Evolutionary conservation across 2,113 vertebrate species (phyloP), one percentile per base, ranked within the genome.

Genomic region (Muntiacus muntjak): DNA sequence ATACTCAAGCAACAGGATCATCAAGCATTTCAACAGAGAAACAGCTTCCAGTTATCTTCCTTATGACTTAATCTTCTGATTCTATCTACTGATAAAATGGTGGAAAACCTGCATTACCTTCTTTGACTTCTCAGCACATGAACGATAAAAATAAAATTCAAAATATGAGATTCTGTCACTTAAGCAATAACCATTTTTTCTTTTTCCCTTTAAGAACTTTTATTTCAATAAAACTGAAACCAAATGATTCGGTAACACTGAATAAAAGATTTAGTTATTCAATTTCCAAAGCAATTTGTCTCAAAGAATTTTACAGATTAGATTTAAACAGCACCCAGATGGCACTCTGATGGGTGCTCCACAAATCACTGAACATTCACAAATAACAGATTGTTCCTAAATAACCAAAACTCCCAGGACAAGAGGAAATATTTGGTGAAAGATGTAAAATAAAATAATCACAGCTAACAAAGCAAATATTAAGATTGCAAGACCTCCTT

Each of bases 331-430:
- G 94, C 87, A 96, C 92, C 93, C 97, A 97, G 89, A 97, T 97
- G 98, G 97, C 84, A 94, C 82, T 91, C 52, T 60, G 83, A 97
- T 76, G 91, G 83, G 96, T 93, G 87, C 40, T 97, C 92, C 74
- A 95, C 86, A 95, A 96, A 95, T 96, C 95, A 97, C 94, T 95
- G 97, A 96, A 98, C 91, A 98, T 93, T 92, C 94, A 92, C 94
- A 97, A 97, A 97, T 93, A 95, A 85, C 96, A 97, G 93, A 96
- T 78, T 97, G 95, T 89, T 94, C 57, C 96, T 97, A 89, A 91
- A 95, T 62, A 97, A 97, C 52, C 79, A 97, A 91, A 97, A 57
- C 91, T 97, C 87, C 96, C 25, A 71, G 91, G 95, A 97, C 91
- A 97, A 84, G 81, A 96, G n/a, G 45, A 97, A 97, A 64, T 91